Percentiles rank a stretch among this genome's conserved stretches.
Conservation (phyloP, 2,797 vertebrate species). For the Helostoma temminkii region DNA sequence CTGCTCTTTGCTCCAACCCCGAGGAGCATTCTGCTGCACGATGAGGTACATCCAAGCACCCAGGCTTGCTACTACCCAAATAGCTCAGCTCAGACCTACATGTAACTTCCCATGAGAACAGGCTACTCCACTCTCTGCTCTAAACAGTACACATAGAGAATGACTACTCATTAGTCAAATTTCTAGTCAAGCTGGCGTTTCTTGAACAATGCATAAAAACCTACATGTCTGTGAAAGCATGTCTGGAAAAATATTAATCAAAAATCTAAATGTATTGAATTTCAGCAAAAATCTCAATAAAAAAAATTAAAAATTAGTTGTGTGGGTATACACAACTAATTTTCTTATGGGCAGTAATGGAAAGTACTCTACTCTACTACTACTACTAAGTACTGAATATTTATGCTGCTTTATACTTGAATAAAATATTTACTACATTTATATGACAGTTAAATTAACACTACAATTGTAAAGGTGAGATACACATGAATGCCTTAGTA, state of each 20-base stretch:
- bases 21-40: slow-evolving; percentile 76
- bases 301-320: no score
- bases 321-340: neutral
- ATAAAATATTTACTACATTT: no score
- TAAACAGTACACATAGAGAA: slow-evolving; percentile 21
- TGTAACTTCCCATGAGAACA: slow-evolving; percentile 46
- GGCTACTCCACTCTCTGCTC: slow-evolving; percentile 26
- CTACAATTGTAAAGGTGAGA: neutral
- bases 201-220: neutral
- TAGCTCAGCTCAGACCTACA: slow-evolving; percentile 53
- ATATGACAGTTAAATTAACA: no score
- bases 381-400: neutral
- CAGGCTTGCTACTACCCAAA: slow-evolving; percentile 57
- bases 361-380: neutral
- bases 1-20: slow-evolving; percentile 78
- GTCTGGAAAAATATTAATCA: neutral
- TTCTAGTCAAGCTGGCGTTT: slow-evolving; percentile 15
- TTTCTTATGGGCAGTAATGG: neutral
- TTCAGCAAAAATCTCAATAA: slow-evolving; percentile 1
- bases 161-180: slow-evolving; percentile 21
- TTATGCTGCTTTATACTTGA: neutral
- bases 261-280: neutral
- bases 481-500: neutral
- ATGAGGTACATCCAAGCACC: slow-evolving; percentile 72
- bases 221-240: neutral